Percentiles rank a stretch among this genome's conserved stretches.
phyloP scores from a whole-genome alignment of 1,140 invertebrate species.

The Thereuonema tuberculata region DNA sequence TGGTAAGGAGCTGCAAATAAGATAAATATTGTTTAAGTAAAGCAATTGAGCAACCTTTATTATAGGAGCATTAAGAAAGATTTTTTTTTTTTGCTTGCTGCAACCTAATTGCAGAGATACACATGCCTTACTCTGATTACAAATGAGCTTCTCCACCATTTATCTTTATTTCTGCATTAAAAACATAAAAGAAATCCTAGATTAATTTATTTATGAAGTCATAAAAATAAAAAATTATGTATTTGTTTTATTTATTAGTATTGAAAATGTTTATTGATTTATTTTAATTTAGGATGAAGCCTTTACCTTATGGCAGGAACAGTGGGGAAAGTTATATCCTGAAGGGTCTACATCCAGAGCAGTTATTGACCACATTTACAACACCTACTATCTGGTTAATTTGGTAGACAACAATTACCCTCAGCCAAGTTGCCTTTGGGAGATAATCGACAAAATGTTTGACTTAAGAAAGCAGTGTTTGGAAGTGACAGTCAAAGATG shows the following conservation, averaged over 20 bases:
- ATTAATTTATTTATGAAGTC: background rate
- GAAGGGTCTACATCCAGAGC: slow-evolving; percentile 34
- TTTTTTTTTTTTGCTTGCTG: no score
- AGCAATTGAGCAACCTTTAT: no score
- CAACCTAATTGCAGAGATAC: no score
- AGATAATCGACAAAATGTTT: slow-evolving; percentile 30
- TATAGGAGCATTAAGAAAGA: no score
- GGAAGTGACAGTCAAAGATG: no score
- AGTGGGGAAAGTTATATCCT: slow-evolving; percentile 43
- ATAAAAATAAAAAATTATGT: slow-evolving; percentile 3
- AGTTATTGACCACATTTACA: slow-evolving; percentile 37
- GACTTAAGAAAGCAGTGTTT: no score
- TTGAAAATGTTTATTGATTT: slow-evolving; percentile 1
- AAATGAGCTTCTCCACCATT: no score
- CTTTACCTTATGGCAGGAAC: slow-evolving; percentile 42
- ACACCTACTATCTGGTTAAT: slow-evolving; percentile 44
- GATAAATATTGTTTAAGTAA: no score
- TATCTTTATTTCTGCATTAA: no score
- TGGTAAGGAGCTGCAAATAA: no score
- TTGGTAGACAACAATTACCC: slow-evolving; percentile 48
- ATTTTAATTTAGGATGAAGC: slow-evolving; percentile 40
- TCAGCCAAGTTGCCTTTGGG: slow-evolving; percentile 35
- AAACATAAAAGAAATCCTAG: no score
- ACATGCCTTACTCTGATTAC: no score
- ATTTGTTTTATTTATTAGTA: slow-evolving; percentile 3